These are phyloP conservation scores for Brachionus sp. DNA, from an alignment of 1,140 invertebrate species.

Conservation along the genomic window DNA sequence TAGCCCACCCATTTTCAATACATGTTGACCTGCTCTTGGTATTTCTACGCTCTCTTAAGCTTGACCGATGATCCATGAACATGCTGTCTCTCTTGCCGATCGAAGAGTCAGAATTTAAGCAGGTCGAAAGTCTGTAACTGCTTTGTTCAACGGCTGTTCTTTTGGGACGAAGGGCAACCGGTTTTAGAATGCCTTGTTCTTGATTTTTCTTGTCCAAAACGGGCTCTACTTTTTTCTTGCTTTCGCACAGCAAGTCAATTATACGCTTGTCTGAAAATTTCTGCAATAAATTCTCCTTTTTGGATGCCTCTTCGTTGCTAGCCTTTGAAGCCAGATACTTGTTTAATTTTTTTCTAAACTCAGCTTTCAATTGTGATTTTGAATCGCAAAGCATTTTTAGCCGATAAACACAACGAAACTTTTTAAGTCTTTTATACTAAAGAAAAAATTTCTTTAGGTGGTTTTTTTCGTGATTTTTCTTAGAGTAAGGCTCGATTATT, in stretches of 20 bases:
- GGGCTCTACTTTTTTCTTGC: background rate
- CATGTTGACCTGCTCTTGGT: background rate
- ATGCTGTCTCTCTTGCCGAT: background rate
- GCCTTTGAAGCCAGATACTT: background rate
- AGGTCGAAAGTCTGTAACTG: background rate
- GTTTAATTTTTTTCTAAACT: background rate
- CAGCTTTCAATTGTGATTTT: background rate
- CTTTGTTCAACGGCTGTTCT: background rate
- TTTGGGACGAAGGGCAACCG: background rate
- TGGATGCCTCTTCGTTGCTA: background rate
- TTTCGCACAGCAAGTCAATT: background rate
- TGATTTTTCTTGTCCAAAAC: background rate
- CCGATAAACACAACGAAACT: background rate
- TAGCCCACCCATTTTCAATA: background rate
- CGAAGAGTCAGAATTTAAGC: background rate
- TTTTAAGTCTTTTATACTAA: background rate
- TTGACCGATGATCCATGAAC: background rate
- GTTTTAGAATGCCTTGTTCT: background rate
- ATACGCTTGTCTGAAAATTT: background rate
- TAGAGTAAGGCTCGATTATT: background rate
- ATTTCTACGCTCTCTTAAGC: background rate
- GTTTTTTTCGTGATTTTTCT: background rate
- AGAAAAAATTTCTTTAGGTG: conserved; percentile 3
- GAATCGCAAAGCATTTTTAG: background rate
- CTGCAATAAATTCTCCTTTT: background rate